phyloP scores from a whole-genome alignment of 2,888 invertebrate species.

The Polyommatus icarus region DNA sequence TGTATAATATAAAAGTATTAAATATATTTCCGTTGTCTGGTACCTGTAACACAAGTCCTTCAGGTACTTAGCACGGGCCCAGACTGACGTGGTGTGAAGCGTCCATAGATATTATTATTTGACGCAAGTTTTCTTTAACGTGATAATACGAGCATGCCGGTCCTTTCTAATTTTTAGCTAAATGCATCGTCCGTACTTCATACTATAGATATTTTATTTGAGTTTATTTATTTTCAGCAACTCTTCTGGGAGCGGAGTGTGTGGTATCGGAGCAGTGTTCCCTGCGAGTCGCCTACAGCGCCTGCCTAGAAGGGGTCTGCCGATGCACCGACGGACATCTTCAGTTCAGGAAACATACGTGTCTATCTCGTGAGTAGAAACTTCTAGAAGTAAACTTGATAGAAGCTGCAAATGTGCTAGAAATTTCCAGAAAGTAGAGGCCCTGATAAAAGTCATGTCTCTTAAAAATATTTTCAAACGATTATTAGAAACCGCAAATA shows the following conservation, averaged over 20 bases:
- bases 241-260: conserved; percentile 91
- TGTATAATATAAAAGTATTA: too few relatives aligned
- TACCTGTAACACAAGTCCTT: too few relatives aligned
- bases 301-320: conserved; percentile 90
- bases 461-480: too few relatives aligned
- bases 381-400: neutral
- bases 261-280: conserved; percentile 91
- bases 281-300: conserved; percentile 92
- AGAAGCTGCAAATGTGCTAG: neutral
- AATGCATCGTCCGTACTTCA: neutral
- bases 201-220: neutral
- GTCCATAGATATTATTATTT: too few relatives aligned
- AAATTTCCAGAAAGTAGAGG: neutral
- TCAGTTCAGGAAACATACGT: conserved; percentile 93
- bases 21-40: too few relatives aligned
- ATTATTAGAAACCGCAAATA: too few relatives aligned
- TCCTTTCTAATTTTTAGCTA: neutral
- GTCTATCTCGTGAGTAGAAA: conserved; percentile 90
- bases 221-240: conserved; percentile 81
- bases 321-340: conserved; percentile 91
- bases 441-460: neutral
- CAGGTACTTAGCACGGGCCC: too few relatives aligned
- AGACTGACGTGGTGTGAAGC: too few relatives aligned
- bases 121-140: too few relatives aligned
- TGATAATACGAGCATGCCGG: neutral